These are phyloP conservation scores for Gastrophysa polygoni DNA, from an alignment of 2,888 invertebrate genomes.

Conservation along the genomic window DNA sequence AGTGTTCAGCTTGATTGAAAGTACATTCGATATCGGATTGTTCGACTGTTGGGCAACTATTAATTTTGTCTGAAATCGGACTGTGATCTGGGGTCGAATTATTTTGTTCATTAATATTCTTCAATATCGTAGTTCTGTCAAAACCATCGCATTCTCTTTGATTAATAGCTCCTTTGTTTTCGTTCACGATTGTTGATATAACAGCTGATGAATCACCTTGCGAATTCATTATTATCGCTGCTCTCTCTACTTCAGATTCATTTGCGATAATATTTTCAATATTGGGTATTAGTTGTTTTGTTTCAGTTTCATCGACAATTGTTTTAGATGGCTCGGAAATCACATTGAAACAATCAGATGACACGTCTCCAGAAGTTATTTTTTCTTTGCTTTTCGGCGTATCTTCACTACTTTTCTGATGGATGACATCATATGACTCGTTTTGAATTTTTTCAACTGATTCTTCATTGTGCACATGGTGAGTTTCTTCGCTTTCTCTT, in stretches of 20 bases:
- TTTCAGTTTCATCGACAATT: background rate
- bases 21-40: background rate
- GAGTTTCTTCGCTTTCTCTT: background rate
- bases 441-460: background rate
- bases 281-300: background rate
- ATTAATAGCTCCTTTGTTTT: background rate
- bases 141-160: background rate
- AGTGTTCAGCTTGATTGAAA: background rate
- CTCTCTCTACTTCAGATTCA: background rate
- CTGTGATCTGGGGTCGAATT: background rate
- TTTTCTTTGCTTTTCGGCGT: background rate
- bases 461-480: background rate
- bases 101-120: background rate
- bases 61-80: background rate
- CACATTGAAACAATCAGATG: too few relatives aligned
- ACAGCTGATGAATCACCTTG: background rate
- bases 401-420: background rate
- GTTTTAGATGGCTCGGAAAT: background rate
- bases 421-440: background rate
- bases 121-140: background rate
- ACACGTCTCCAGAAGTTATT: too few relatives aligned
- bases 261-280: background rate
- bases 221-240: background rate
- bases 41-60: background rate
- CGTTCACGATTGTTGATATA: background rate